Evolutionary conservation across 35 echinoderm and acorn worm species (phyloP), one percentile per base, ranked within the genome.

Genomic region (Acanthaster planci): DNA sequence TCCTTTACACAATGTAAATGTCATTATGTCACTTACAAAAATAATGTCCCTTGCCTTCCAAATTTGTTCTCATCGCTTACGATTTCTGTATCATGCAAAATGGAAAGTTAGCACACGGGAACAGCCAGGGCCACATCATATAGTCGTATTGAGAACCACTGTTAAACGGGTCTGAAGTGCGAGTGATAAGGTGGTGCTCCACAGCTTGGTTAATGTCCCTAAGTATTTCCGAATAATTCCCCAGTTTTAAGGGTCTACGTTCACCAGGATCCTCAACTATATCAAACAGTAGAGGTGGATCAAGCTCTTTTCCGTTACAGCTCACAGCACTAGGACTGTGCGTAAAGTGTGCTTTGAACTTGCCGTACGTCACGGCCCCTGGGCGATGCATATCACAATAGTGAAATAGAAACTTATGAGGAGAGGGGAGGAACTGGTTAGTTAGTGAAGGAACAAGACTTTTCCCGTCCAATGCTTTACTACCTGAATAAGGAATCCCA

Each of bases 281-380:
- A 51, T 91, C 54, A 38, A 67, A 91, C 29, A 86, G 79, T 7
- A 91, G 44, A 22, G 89, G 89, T 75, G 83, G 89, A 76, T 91
- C 55, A 51, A 86, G 84, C 21, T 52, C 39, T 2, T n/a, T 86
- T 36, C 85, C 53, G 32, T 84, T 86, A 23, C 81, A 77, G 23
- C 38, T 19, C 2, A 16, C 7, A 6, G 77, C 15, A 50, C 34
- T 47, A 39, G 37, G 15, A 38, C 36, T 30, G 38, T 47, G 51
- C 8, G 26, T 19, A 8, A 80, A 38, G 38, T 80, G 39, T 15
- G 15, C 22, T 19, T 80, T 21, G 15, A 80, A 50, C 22, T n/a
- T 34, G 0, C 16, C 39, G 38, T 47, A 38, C 21, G 38, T 47
- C 8, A 47, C 77, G 15, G 38, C 77, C 17, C 5, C 32, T 68